Base-by-base conservation (phyloP, 2,888 invertebrate genomes). In the Xestia rhomboidea region DNA sequence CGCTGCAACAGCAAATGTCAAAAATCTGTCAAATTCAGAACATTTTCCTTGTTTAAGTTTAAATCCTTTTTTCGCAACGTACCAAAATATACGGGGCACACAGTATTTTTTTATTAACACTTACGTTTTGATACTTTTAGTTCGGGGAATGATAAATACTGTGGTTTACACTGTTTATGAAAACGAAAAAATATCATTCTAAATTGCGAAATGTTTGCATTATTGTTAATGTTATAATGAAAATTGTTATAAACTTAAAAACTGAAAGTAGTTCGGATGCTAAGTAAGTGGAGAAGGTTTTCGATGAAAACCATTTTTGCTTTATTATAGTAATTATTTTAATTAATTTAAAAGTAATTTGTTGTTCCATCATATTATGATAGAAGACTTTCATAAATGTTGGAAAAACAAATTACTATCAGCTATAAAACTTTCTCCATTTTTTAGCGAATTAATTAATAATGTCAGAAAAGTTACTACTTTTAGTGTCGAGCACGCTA, bases 141-240 rank as follows among this genome's bases (percentile, higher is more conserved):
- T 88, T 87, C 85, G 81, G 81, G 81, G 81, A 85, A 84, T 74
- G 79, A 81, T 81, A 87, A 89, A 89, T 87, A 87, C 87, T 87
- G 87, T 79, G 79, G 73, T 77, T 78, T 38, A 84, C 76, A 86
- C 82, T 83, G 84, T 67, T 69, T 51, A 38, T 34, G 64, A 60
- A 66, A 66, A 68, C 63, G 0, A 18, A 60, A 73, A 85, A 60
- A 83, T 30, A 57, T n/a, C 11, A 68, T 77, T 77, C 15, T 54
- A 62, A 51, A 64, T 57, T 66, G 67, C 68, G 44, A 71, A 71
- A 60, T 70, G 57, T 69, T 64, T 67, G 49, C 49, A 41, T 71
- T 74, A 51, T 69, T 69, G 46, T 69, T 60, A 72, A 60, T 51
- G 30, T 49, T 49, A 13, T 46, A 18, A 21, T 51, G 27, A 60